A percentile compares a stretch with the other conserved stretches of the same genome.
Conservation (phyloP, 92 coral and sea anemone genomes). For the Micromussa lordhowensis region DNA sequence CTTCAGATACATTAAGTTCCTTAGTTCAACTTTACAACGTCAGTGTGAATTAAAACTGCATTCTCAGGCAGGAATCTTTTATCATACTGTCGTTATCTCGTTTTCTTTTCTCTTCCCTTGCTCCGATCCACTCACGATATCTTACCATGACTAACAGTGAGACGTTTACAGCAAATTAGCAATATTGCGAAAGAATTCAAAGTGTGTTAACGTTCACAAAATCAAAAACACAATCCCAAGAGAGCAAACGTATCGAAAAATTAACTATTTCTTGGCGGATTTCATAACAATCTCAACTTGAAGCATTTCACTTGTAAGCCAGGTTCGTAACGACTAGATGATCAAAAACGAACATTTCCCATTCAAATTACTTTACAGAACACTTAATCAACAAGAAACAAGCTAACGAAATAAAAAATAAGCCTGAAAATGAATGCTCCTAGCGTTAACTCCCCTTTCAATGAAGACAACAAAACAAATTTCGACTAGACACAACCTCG, state of each 20-base stretch:
- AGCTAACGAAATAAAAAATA: background rate
- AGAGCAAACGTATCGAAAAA: background rate
- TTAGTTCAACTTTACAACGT: background rate
- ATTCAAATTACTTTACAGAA: background rate
- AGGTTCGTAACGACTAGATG: background rate
- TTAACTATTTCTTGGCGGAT: background rate
- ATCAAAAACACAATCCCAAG: background rate
- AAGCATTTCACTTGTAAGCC: background rate
- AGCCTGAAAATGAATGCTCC: background rate
- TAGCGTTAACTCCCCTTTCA: background rate
- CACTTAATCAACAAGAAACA: background rate
- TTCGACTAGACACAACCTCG: too few species aligned
- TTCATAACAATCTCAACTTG: background rate
- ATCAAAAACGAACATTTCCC: background rate
- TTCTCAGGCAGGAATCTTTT: background rate
- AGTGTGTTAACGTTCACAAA: background rate
- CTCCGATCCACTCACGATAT: background rate
- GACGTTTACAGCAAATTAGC: background rate
- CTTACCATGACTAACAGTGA: too few species aligned
- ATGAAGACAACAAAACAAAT: background rate
- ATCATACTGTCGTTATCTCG: background rate
- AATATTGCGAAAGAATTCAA: background rate
- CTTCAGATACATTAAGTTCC: background rate
- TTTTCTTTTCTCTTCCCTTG: background rate
- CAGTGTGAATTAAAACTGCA: background rate